Evolutionary conservation across 2,888 invertebrate species (phyloP).

Genomic region (Neria commutata): DNA sequence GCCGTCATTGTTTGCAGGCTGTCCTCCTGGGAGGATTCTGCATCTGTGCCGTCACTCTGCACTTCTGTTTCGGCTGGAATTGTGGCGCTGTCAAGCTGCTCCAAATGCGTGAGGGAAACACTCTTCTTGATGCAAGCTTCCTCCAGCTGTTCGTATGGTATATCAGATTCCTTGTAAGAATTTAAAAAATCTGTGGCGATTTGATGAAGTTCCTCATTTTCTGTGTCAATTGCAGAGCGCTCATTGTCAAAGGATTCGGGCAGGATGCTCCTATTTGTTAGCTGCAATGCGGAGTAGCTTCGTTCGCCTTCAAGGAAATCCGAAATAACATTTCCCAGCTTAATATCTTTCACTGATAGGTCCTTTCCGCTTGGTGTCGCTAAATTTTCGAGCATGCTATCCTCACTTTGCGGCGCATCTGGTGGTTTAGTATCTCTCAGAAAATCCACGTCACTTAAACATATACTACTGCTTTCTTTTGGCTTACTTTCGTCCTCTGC

Average conservation of each 20-base stretch:
- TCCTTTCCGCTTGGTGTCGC: too few species aligned
- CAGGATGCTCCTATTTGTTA: too few species aligned
- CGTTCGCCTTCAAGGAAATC: slow-evolving; percentile 29
- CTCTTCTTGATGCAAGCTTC: slow-evolving; percentile 37
- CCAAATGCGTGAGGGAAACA: slow-evolving; percentile 21
- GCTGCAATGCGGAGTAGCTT: background rate
- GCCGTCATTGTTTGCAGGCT: slow-evolving; percentile 41
- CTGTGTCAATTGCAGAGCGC: too few species aligned
- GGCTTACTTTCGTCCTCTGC: too few species aligned
- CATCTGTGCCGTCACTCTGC: slow-evolving; percentile 27
- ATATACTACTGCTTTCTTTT: too few species aligned
- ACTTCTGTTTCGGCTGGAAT: slow-evolving; percentile 29
- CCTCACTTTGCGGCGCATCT: too few species aligned
- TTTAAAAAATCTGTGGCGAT: background rate
- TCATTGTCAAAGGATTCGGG: background rate
- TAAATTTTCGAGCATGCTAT: too few species aligned
- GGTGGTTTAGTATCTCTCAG: too few species aligned
- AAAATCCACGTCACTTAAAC: too few species aligned
- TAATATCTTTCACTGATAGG: too few species aligned
- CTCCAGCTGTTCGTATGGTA: slow-evolving; percentile 34
- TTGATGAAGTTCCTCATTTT: background rate
- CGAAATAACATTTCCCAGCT: background rate
- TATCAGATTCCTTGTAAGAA: slow-evolving; percentile 1
- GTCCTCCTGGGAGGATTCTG: slow-evolving; percentile 35
- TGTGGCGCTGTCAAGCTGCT: slow-evolving; percentile 15